Evolutionary conservation across 2,888 invertebrate species (phyloP), one percentile per base, ranked within the genome.

Genomic region (Celastrina argiolus): DNA sequence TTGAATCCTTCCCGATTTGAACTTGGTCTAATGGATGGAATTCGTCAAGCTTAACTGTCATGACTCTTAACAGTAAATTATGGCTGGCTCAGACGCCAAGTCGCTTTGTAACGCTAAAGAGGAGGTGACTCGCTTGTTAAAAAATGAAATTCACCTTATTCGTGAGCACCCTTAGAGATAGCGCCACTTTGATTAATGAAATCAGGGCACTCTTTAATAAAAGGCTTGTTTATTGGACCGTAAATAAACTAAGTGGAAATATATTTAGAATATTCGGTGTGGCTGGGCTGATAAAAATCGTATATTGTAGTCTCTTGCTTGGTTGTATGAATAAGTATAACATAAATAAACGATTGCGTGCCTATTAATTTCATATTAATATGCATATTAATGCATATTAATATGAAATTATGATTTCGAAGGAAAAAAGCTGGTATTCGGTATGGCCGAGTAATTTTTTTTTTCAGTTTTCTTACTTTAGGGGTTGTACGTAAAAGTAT

Each of bases 21-120:
- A 22, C 22, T 22, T 51, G 51, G 1, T 14, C 22, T 51, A 45
- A 45, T 26, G 51, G 51, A 14, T 51, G 22, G 22, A 51, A 51
- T 51, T 51, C 51, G 51, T 51, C 51, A 51, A 12, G 51, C 51
- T 51, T 51, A 51, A 51, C 22, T 51, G 51, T 26, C 51, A 51
- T 26, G 22, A 51, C 51, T 51, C 22, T 16, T 26, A 36, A 51
- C 51, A 26, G 14, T 51, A 51, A 51, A 51, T 51, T 22, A 51
- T 22, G 51, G 22, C 22, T 51, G 51, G 51, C 14, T 51, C 51
- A 51, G 51, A 51, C 22, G 51, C 22, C 51, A 22, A 51, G 51
- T 51, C 51, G 51, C 51, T 51, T 26, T 51, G 14, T 51, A 26
- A 51, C 12, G 22, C 51, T 51, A 4, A 51, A 51, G 22, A 51